These are phyloP conservation scores for Tylochromis polylepis DNA, from an alignment of 2,113 vertebrate species.

Conservation along the genomic window DNA sequence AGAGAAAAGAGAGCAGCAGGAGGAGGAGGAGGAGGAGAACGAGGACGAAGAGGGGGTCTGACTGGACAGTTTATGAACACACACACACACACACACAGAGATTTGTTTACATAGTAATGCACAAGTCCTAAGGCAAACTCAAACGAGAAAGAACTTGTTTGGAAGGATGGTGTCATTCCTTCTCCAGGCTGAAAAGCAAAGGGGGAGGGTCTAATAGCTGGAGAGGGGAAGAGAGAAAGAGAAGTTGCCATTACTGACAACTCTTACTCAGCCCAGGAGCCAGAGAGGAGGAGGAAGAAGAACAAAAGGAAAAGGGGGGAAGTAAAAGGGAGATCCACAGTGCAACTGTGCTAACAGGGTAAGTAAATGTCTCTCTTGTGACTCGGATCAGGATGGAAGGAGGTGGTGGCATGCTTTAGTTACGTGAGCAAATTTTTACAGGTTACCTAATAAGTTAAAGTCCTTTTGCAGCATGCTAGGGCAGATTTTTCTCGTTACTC, in stretches of 20 bases:
- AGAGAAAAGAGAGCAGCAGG: constrained; percentile 38
- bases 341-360: constrained; percentile 31
- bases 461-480: neutral
- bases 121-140: constrained; percentile 62
- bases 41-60: constrained; percentile 31
- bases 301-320: constrained; percentile 30
- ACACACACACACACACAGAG: constrained; percentile 16
- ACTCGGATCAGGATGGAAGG: neutral
- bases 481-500: neutral
- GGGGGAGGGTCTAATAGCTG: constrained; percentile 68
- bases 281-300: constrained; percentile 15
- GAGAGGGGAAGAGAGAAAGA: constrained; percentile 54
- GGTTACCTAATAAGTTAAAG: constrained; percentile 52
- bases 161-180: constrained; percentile 78
- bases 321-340: constrained; percentile 2
- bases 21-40: neutral
- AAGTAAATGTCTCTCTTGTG: neutral
- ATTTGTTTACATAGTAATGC: constrained; percentile 69
- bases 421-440: neutral
- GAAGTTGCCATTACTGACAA: constrained; percentile 55
- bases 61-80: constrained; percentile 38
- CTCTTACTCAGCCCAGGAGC: constrained; percentile 22
- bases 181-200: constrained; percentile 62
- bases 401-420: neutral
- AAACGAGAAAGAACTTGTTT: constrained; percentile 79